Base-by-base conservation (phyloP, 2,888 invertebrate species). In the Macrosoma leucophasiata region DNA sequence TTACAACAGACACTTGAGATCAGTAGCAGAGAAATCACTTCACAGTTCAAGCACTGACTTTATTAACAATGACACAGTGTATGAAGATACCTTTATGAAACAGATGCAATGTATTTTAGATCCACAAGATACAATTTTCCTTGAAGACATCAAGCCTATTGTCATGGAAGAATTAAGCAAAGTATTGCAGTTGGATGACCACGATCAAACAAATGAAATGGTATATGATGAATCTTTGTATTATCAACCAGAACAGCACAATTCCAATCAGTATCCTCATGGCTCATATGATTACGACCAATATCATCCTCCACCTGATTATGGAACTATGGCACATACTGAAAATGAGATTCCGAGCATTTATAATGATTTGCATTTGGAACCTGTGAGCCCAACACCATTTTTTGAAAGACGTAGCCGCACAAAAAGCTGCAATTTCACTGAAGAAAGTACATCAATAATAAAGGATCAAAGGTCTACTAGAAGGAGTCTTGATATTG, bases 71-170 rank as follows among this genome's bases (percentile, higher is more conserved):
- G 89, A 87, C 29, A 56, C 91, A 36, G 82, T 91, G 86, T 82
- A 89, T 88, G 58, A 94, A 60, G 56, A 94, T 87, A 85, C 94
- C 86, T 74, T 94, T 87, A 71, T 95, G 91, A 57, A 94, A 75
- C 54, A 91, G 67, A 72, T 87, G 86, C 87, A 86, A 39, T 85
- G 86, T 26, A 77, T 88, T 49, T 52, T 88, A 13, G 87, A 88
- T 51, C 86, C 87, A 0, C 85, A 86, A 45, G 87, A 87, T 21
- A 79, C 84, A 8, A 68, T 88, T 0, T 72, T 87, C 21, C 65
- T 88, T 6, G 82, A 85, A 41, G 87, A 88, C 51, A 74, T 88
- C 30, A 88, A 88, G 13, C 87, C 87, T 2, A 71, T 86, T 35
- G 87, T 88, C 3, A 84, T 88, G 59, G 86, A 87, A 29, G 87